Base-by-base conservation (phyloP, 2,888 invertebrate genomes). In the Agonopterix alstromeriana region DNA sequence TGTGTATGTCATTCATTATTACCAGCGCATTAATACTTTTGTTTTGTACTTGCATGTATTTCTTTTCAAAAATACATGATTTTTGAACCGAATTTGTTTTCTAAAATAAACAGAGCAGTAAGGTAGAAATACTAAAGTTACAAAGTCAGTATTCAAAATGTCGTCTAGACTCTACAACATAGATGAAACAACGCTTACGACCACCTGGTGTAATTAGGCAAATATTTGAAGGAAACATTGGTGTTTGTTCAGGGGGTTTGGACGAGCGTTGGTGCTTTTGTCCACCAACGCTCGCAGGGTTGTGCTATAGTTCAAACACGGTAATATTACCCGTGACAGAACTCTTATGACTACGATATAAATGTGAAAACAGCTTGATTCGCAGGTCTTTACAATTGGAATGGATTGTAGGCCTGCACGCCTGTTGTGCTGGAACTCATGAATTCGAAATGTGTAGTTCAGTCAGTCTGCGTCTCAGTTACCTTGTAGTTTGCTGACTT, bases 221-320 rank as follows among this genome's bases (percentile, higher is more conserved):
- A 80, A 79, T 73, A 78, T 79, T 77, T 78, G 77, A 67, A 68
- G 69, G 61, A 63, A 73, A 73, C 75, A 70, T 67, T 66, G 70
- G 57, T 75, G 77, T 79, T 79, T 79, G 75, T 57, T 70, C 42
- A 60, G 60, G 56, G 56, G 58, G 61, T 60, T 53, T 8, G 61
- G 60, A 56, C 56, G 58, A 61, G 61, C 55, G 62, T 46, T 58
- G 55, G 59, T 27, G 57, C 72, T 74, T 78, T 81, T 77, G 77
- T 76, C 66, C 61, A 52, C 52, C 53, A 60, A 53, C 51, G 58
- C 57, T 49, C 55, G 46, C 36, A 41, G 50, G 53, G 53, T 48
- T 52, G 59, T 52, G 55, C 36, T 7, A 27, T 27, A 7, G 27
- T 27, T 27, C 27, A 27, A 27, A 27, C 27, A 27, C 27, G 27